Base-by-base conservation (phyloP, 2,113 vertebrate genomes). In the Thryonomys swinderianus region DNA sequence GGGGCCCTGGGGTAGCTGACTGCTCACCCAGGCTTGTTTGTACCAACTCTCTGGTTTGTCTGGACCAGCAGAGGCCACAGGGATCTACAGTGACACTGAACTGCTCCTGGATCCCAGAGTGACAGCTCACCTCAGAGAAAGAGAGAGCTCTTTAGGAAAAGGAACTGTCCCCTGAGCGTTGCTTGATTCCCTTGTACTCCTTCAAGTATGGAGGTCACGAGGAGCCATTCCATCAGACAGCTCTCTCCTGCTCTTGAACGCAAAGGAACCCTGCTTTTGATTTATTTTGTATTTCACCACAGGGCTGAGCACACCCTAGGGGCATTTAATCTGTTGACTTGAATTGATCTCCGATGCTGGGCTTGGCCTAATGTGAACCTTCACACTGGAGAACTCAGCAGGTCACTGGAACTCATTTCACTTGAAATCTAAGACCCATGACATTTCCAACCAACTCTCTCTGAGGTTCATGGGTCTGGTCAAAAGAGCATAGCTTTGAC, bases 311-410 rank as follows among this genome's bases (percentile, higher is more conserved):
- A 95, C 59, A 96, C 94, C 80, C 96, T 90, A 74, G 93, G 88
- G 91, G 80, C 86, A 73, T 96, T 96, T 94, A 81, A 96, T 97
- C 94, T 95, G 37, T 97, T 96, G 93, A 78, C 89, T 91, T 94
- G 93, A 97, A 96, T 90, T 94, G 96, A 96, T 97, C 96, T 95
- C 55, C 85, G 91, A 81, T 55, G 83, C 67, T 85, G 59, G 83
- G 32, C 37, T 93, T 71, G 83, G 95, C 93, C 94, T 61, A 34
- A 51, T 59, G 20, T 84, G 95, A 96, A 84, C 93, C 89, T 86
- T 96, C 93, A 94, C 74, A 59, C 74, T n/a, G 25, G 17, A 87
- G 53, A 69, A 91, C 89, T 89, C 91, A 86, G 80, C 69, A 53
- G 80, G 91, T 93, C 83, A 42, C 40, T 42, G 84, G 76, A 92